Conservation (phyloP, 2,888 invertebrate species). For the Cordylochernes scorpioides region DNA sequence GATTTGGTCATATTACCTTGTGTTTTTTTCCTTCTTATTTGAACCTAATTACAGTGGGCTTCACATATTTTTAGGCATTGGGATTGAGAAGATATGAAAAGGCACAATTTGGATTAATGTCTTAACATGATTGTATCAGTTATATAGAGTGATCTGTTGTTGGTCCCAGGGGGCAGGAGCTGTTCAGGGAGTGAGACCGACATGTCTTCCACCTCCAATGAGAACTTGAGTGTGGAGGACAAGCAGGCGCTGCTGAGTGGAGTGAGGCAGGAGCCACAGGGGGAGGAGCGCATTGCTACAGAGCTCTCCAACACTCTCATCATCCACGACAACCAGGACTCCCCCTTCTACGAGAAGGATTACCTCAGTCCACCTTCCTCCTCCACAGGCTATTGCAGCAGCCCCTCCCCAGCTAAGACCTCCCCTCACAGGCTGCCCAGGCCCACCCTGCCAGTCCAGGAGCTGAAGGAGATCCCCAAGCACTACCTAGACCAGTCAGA, state of each 20-base stretch:
- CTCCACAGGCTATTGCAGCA: not conserved
- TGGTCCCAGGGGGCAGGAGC: too few species aligned
- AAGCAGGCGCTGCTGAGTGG: constrained; percentile 21
- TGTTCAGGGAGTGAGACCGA: constrained; percentile 72
- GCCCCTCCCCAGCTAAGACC: not conserved
- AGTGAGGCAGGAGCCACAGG: constrained; percentile 57
- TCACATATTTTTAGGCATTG: too few species aligned
- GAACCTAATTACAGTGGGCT: too few species aligned
- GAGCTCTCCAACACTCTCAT: constrained; percentile 44
- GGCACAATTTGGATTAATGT: too few species aligned
- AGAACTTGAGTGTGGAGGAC: constrained; percentile 60
- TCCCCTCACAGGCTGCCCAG: not conserved
- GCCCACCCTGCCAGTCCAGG: constrained; percentile 30
- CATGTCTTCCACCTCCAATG: constrained; percentile 53
- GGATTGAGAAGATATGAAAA: too few species aligned
- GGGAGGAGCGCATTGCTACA: constrained; percentile 38
- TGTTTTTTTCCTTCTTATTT: too few species aligned
- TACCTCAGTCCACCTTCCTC: not conserved
- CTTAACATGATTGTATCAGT: too few species aligned
- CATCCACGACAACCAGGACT: constrained; percentile 31
- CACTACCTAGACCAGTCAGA: constrained; percentile 57
- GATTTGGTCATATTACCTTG: too few species aligned
- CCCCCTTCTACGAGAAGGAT: constrained; percentile 10
- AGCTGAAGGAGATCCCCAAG: constrained; percentile 56
- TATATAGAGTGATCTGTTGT: too few species aligned